Percentiles rank a stretch among this genome's conserved stretches.
Evolutionary conservation across 1,140 invertebrate genomes (phyloP).

Genomic region (Vanessa tameamea): DNA sequence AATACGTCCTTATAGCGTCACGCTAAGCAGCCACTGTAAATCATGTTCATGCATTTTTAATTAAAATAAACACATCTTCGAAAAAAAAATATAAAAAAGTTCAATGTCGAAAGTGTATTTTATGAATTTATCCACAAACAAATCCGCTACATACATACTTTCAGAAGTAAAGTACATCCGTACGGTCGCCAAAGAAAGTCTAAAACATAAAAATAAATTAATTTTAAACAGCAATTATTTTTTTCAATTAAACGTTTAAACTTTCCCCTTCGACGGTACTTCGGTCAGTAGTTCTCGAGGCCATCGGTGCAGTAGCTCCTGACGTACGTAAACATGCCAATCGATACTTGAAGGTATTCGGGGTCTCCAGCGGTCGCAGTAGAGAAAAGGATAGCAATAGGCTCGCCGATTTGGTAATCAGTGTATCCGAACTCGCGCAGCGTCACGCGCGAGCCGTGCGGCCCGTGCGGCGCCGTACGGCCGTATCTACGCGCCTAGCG

Average conservation of each 20-base stretch:
- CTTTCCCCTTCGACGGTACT: background rate
- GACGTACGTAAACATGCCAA: slow-evolving; percentile 12
- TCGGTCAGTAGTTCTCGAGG: slow-evolving; percentile 19
- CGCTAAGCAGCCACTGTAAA: background rate
- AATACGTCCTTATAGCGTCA: background rate
- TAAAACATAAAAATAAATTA: background rate
- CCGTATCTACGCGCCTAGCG: background rate
- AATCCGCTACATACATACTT: background rate
- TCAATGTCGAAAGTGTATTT: background rate
- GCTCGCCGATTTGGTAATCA: background rate
- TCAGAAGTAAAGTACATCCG: background rate
- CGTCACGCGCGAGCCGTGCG: background rate
- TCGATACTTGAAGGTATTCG: slow-evolving; percentile 14
- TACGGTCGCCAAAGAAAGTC: background rate
- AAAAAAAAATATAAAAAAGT: background rate
- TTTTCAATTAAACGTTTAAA: background rate
- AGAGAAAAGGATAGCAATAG: background rate
- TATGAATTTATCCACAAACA: background rate
- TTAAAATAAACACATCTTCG: background rate
- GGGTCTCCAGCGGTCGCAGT: slow-evolving; percentile 22
- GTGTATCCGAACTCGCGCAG: background rate
- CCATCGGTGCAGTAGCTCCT: slow-evolving; percentile 30
- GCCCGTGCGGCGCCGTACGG: background rate
- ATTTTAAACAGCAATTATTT: too few relatives aligned
- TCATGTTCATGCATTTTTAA: background rate